Percentiles rank a stretch among this genome's conserved stretches.
These are phyloP conservation scores for Bambusicola thoracicus DNA, from an alignment of 2,113 vertebrate genomes.

Conservation along the genomic window DNA sequence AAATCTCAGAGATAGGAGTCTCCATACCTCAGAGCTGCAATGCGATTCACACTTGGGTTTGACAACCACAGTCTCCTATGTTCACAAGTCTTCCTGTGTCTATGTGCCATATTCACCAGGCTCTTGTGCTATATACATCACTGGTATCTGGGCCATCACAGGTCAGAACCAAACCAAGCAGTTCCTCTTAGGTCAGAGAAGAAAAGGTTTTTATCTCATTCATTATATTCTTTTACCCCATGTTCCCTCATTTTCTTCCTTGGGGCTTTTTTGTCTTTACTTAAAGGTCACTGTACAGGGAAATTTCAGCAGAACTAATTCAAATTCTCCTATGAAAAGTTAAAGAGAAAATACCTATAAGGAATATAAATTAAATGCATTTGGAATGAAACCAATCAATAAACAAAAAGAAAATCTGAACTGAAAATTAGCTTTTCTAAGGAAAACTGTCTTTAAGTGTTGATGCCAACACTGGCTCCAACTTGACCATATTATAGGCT, in stretches of 20 bases:
- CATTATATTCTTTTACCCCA: neutral
- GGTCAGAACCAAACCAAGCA: neutral
- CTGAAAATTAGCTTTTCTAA: neutral
- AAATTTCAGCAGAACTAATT: neutral
- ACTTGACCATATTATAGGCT: neutral
- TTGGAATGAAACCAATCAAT: neutral
- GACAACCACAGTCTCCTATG: neutral
- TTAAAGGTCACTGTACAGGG: neutral
- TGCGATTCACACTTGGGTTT: neutral
- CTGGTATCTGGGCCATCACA: neutral
- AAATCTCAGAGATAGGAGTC: neutral
- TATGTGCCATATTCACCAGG: neutral
- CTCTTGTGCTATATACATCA: neutral
- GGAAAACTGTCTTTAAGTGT: neutral
- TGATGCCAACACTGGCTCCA: neutral
- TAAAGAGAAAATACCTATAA: neutral
- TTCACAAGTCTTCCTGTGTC: neutral
- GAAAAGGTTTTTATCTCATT: neutral
- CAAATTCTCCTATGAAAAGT: neutral
- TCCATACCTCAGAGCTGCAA: neutral
- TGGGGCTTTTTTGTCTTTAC: neutral
- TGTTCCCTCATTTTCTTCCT: neutral
- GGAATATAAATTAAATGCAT: neutral
- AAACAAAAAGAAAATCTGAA: neutral
- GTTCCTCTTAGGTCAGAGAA: neutral